phyloP scores from a whole-genome alignment of 2,888 invertebrate species.

The Xestoiulus laeticollis region DNA sequence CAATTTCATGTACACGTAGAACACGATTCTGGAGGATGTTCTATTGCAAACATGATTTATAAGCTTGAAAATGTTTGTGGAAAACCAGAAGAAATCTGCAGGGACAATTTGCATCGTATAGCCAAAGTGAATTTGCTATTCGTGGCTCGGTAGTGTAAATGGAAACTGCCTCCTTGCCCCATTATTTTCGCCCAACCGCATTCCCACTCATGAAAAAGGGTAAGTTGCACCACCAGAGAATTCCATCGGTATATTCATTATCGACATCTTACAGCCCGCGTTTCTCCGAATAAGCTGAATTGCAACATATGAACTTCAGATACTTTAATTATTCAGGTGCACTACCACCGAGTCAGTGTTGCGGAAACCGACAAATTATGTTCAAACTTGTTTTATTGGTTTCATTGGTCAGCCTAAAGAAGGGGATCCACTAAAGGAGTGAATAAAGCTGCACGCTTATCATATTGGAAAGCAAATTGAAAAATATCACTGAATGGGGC shows the following conservation, averaged over 20 bases:
- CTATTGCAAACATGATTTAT: background rate
- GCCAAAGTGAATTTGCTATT: background rate
- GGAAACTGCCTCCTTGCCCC: constrained; percentile 1
- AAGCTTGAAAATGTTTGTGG: constrained; percentile 3
- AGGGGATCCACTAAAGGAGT: background rate
- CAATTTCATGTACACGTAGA: background rate
- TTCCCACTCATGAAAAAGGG: background rate
- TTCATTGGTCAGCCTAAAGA: background rate
- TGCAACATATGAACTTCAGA: background rate
- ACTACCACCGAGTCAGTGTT: background rate
- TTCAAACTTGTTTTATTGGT: background rate
- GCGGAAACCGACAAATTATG: background rate
- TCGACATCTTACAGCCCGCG: background rate
- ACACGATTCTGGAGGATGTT: background rate
- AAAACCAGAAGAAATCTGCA: background rate
- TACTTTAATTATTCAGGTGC: background rate
- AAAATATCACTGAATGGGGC: background rate
- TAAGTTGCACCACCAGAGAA: background rate
- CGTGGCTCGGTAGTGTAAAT: background rate
- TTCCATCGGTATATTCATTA: background rate
- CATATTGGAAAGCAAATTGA: background rate
- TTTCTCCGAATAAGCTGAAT: background rate
- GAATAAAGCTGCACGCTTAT: too few species aligned
- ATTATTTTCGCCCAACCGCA: constrained; percentile 16
- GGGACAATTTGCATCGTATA: background rate